A percentile compares a stretch with the other conserved stretches of the same genome.
Evolutionary conservation across 2,113 vertebrate genomes (phyloP).

Genomic region (Jaculus jaculus): DNA sequence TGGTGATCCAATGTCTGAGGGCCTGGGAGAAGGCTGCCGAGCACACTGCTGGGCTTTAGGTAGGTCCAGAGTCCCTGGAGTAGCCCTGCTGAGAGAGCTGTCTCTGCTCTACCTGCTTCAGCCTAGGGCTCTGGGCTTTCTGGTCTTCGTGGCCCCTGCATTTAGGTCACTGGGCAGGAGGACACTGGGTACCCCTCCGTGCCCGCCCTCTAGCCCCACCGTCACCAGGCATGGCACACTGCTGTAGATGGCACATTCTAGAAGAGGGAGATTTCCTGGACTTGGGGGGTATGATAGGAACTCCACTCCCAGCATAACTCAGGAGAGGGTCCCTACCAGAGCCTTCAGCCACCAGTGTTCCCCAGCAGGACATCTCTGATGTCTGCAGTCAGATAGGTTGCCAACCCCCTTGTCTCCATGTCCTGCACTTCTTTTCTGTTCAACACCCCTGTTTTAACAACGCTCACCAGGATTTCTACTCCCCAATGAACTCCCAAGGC

Average conservation of each 20-base stretch:
- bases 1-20: not conserved
- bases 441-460: accelerated
- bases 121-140: not conserved
- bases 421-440: accelerated
- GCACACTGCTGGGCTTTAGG: not conserved
- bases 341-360: not conserved
- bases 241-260: accelerated
- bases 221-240: too few relatives aligned
- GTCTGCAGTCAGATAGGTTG: accelerated
- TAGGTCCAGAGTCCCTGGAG: accelerated
- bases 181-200: accelerated
- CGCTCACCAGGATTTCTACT: not conserved
- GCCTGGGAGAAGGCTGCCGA: not conserved
- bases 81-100: too few relatives aligned
- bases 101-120: accelerated
- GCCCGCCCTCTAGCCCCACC: too few relatives aligned
- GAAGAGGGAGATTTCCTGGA: not conserved
- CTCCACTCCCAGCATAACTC: not conserved
- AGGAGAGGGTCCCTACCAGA: not conserved
- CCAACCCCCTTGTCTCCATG: not conserved
- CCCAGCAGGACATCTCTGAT: not conserved
- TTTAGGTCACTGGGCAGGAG: not conserved
- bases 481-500: not conserved
- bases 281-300: not conserved
- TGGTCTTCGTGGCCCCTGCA: not conserved